Conservation (phyloP, 2,113 vertebrate species). For the Dipodomys ordii region DNA sequence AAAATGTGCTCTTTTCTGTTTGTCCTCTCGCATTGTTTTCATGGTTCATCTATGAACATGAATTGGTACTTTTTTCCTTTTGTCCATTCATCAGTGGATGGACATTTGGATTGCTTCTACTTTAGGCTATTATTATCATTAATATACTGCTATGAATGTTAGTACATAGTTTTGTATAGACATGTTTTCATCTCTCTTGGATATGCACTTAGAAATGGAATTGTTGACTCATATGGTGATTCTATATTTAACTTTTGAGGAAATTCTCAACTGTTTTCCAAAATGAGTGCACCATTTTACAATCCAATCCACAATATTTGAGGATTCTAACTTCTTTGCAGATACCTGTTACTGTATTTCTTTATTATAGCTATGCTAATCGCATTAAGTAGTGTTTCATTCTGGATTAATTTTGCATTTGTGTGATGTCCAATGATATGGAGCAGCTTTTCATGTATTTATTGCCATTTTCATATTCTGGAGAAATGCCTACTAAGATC, state of each 20-base stretch:
- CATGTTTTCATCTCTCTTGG: not conserved
- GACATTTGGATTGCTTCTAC: not conserved
- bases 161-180: not conserved
- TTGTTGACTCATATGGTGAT: not conserved
- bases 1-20: no score
- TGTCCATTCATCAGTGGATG: not conserved
- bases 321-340: constrained; percentile 37
- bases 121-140: not conserved
- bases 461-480: constrained; percentile 1
- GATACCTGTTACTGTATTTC: not conserved
- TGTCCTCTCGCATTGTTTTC: no score
- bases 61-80: constrained; percentile 6
- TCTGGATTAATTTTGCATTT: constrained; percentile 1
- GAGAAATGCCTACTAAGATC: constrained; percentile 20
- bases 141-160: not conserved
- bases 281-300: not conserved
- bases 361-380: constrained; percentile 2
- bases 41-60: not conserved
- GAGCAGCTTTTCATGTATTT: not conserved
- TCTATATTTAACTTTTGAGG: not conserved
- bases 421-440: not conserved
- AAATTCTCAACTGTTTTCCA: constrained; percentile 43
- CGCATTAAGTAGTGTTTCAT: not conserved
- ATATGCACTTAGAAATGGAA: constrained; percentile 3
- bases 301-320: not conserved